Base-by-base conservation (phyloP, 2,113 vertebrate genomes). In the Agapornis roseicollis region DNA sequence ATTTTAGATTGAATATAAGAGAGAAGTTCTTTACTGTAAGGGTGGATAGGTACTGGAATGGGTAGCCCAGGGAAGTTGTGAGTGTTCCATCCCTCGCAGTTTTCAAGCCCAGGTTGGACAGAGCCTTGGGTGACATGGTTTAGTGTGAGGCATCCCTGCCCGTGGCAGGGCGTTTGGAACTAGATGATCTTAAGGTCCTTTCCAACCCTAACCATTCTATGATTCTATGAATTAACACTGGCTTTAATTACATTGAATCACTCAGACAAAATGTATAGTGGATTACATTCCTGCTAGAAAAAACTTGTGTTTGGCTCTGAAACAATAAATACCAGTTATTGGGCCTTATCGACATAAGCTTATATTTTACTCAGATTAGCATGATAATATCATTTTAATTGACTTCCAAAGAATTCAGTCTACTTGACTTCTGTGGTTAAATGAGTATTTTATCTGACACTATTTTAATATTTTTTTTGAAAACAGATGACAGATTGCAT, bases 181-280 rank as follows among this genome's bases (percentile, higher is more conserved):
- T 22, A 3, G 19, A 22, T 47, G 46, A 47, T 22, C 44, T 46
- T 46, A 46, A 10, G 44, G 44, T 46, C 46, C 46, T 47, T 47
- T 47, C 46, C 20, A 47, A 19, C 46, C 19, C 46, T 47, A 47
- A 47, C 46, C 9, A 11, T 47, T 47, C 46, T 22, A 22, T 47
- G 46, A 47, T 47, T 47, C 20, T 47, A 47, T 47, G 9, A 73
- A 56, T 46, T 42, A 84, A 58, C 42, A 42, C 9, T 53, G 16
- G 3, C 2, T 22, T 85, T 63, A 77, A 68, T 71, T 37, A 39
- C 18, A 46, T 27, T 78, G 33, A 68, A 19, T 86, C n/a, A 47
- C 17, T 69, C 13, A 78, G 31, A 44, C 0, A 3, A 88, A 35
- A 2, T 16, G 1, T 17, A 25, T 8, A 70, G 3, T n/a, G 13